Evolutionary conservation across 2,113 vertebrate species (phyloP).

Genomic region (Odontesthes bonariensis): DNA sequence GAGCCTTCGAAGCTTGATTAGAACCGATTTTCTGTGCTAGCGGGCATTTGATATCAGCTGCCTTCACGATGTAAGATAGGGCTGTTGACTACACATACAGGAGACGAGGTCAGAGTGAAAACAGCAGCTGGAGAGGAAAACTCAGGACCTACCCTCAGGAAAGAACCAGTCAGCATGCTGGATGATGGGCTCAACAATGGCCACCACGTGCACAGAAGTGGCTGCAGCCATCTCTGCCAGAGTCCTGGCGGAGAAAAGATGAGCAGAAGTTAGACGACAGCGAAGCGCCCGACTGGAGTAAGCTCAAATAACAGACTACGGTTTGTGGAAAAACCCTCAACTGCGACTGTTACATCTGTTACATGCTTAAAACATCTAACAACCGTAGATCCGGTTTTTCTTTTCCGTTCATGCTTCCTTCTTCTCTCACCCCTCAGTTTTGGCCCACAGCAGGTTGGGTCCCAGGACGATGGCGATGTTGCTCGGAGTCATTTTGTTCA

Average conservation of each 20-base stretch:
- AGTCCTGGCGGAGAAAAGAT: constrained; percentile 67
- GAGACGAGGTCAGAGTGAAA: neutral
- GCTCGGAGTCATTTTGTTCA: constrained; percentile 98
- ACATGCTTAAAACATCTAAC: too few species aligned
- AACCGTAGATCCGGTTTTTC: neutral
- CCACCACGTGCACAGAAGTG: constrained; percentile 96
- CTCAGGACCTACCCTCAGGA: constrained; percentile 88
- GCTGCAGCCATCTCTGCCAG: constrained; percentile 97
- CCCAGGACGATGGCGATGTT: constrained; percentile 98
- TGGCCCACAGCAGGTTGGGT: constrained; percentile 96
- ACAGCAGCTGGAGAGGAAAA: neutral
- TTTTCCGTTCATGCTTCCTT: neutral
- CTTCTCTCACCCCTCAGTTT: constrained; percentile 92
- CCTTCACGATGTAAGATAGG: neutral
- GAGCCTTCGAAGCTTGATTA: neutral
- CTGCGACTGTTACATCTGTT: too few species aligned
- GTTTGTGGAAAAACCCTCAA: constrained; percentile 8
- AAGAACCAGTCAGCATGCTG: constrained; percentile 99
- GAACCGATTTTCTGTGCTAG: neutral
- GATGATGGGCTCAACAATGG: constrained; percentile 96
- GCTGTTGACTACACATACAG: neutral
- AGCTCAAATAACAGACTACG: constrained; percentile 15
- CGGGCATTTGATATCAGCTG: neutral
- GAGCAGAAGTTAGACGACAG: constrained; percentile 34
- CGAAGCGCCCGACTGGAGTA: neutral